Base-by-base conservation (phyloP, 2,113 vertebrate genomes). In the Cyanoramphus novaezelandiae region DNA sequence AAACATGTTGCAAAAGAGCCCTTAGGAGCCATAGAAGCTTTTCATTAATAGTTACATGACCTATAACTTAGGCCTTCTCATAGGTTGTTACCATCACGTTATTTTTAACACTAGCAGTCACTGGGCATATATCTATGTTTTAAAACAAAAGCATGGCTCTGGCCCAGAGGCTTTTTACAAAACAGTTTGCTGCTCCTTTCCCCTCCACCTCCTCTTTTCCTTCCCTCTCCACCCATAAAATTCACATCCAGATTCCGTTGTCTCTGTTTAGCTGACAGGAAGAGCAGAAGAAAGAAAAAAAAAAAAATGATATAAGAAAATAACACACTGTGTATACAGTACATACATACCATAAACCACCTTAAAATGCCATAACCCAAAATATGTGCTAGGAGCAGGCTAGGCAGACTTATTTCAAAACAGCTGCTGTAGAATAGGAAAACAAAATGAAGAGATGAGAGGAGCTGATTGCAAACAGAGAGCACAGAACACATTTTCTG, bases 161-260 rank as follows among this genome's bases (percentile, higher is more conserved):
- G 74, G 76, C 86, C 83, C 91, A 96, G 72, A 86, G 29, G 25
- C 60, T 88, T 81, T 94, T 81, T 83, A 46, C 64, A 64, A 78
- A 95, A 94, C 75, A 90, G 80, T 86, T 95, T 88, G 44, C 79
- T 69, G 52, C 75, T 96, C 71, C 79, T 95, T 90, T 43, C 50
- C 53, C 63, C 72, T 91, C 93, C 91, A 77, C 83, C 92, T 94
- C 90, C 88, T 78, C 80, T 91, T 93, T 96, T 94, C 82, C 90
- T 97, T 93, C 88, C 85, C 85, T 91, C 78, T 93, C 90, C 95
- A 88, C 87, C 92, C 92, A 69, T 79, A 76, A 71, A 87, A 79
- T 93, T 80, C 82, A 65, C 49, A 72, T 92, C 53, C 82, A 93
- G 67, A 90, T 86, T 69, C 67, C 86, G 70, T 93, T 95, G 55